Conservation (phyloP, 2,888 invertebrate genomes). For the Platycheirus rosarum region DNA sequence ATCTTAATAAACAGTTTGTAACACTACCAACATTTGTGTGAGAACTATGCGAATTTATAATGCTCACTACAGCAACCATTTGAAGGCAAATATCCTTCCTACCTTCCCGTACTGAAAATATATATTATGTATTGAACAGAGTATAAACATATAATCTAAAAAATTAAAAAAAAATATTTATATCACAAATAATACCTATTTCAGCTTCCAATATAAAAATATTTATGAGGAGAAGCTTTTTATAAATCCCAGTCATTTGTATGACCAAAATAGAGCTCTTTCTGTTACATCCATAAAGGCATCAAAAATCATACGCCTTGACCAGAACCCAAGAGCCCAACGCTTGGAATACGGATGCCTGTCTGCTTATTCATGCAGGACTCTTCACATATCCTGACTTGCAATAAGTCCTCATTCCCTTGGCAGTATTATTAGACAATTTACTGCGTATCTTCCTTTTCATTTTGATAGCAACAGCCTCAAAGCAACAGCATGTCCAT, state of each 20-base stretch:
- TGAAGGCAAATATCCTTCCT: too few relatives aligned
- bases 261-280: background rate
- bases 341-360: background rate
- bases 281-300: background rate
- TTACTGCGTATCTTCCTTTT: background rate
- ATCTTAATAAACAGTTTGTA: too few relatives aligned
- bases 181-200: too few relatives aligned
- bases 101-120: too few relatives aligned
- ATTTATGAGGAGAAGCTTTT: background rate
- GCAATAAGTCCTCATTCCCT: constrained; percentile 30
- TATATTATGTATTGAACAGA: too few relatives aligned
- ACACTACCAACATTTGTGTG: too few relatives aligned
- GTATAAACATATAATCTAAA: too few relatives aligned
- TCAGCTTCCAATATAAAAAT: too few relatives aligned
- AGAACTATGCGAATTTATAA: too few relatives aligned
- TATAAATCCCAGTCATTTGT: background rate
- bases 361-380: constrained; percentile 11
- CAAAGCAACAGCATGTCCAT: background rate
- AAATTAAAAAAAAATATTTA: too few relatives aligned
- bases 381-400: constrained; percentile 9
- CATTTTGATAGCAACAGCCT: constrained; percentile 16
- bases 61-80: too few relatives aligned
- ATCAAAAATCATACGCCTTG: too few relatives aligned
- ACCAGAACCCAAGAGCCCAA: background rate
- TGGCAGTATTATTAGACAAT: constrained; percentile 38